These are phyloP conservation scores for Trypoxylon attenuatum DNA, from an alignment of 2,888 invertebrate genomes.

Conservation along the genomic window DNA sequence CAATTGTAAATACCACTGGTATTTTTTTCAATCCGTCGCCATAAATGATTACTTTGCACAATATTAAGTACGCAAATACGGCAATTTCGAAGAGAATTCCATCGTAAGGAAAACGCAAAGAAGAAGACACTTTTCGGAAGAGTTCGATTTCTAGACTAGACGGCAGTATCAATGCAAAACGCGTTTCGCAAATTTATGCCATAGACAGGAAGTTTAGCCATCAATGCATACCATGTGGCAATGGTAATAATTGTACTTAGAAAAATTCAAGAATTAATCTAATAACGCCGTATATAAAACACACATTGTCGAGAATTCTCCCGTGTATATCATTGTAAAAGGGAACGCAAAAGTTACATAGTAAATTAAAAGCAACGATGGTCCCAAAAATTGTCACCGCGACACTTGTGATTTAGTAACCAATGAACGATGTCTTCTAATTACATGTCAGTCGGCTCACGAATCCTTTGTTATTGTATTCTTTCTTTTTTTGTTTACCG, in stretches of 20 bases:
- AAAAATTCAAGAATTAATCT: constrained; percentile 24
- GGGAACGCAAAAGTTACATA: constrained; percentile 21
- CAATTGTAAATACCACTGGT: too few relatives aligned
- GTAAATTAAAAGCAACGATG: constrained; percentile 45
- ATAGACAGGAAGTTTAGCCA: constrained; percentile 17
- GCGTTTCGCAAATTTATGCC: constrained; percentile 14
- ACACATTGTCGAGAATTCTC: constrained; percentile 23
- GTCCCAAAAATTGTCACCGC: constrained; percentile 54
- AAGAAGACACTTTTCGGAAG: too few relatives aligned
- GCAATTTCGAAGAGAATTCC: too few relatives aligned
- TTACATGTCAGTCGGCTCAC: constrained; percentile 27
- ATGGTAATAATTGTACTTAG: constrained; percentile 21
- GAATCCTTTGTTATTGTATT: constrained; percentile 24
- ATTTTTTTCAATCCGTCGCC: too few relatives aligned
- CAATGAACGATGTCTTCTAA: constrained; percentile 30
- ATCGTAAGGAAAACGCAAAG: too few relatives aligned
- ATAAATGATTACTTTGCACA: too few relatives aligned
- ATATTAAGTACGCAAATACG: too few relatives aligned
- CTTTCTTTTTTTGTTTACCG: too few relatives aligned
- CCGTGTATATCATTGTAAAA: too few relatives aligned
- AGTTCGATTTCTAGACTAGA: constrained; percentile 1
- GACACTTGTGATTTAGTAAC: constrained; percentile 41
- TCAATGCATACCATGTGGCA: constrained; percentile 18
- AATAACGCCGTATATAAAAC: constrained; percentile 31
- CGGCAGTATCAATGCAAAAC: constrained; percentile 1